A percentile compares a stretch with the other conserved stretches of the same genome.
These are phyloP conservation scores for Mayetiola destructor DNA, from an alignment of 2,888 invertebrate genomes.

Conservation along the genomic window DNA sequence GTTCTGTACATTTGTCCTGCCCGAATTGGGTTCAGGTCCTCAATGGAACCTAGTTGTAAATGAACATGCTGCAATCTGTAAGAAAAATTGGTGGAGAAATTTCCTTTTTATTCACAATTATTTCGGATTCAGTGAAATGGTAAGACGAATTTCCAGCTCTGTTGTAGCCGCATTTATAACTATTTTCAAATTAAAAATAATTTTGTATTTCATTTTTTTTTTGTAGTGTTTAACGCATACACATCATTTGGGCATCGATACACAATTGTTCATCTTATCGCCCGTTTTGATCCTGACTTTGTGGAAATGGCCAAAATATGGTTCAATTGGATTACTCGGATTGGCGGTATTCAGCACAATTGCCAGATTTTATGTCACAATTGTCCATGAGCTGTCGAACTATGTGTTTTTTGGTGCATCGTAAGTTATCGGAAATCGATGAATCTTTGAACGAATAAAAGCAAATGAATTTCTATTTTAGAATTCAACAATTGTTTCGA, in stretches of 20 bases:
- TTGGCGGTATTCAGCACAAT: constrained; percentile 43
- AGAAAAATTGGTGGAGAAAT: constrained; percentile 55
- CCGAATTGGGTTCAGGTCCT: constrained; percentile 47
- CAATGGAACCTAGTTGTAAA: constrained; percentile 54
- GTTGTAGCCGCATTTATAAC: neutral
- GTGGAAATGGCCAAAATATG: constrained; percentile 47
- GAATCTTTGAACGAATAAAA: neutral
- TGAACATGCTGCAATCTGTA: constrained; percentile 52
- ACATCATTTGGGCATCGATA: constrained; percentile 56
- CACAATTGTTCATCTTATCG: constrained; percentile 48
- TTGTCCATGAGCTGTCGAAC: constrained; percentile 44
- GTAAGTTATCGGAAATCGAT: constrained; percentile 36
- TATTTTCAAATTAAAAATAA: neutral
- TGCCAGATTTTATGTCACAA: constrained; percentile 47
- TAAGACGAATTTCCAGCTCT: constrained; percentile 24
- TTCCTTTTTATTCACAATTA: constrained; percentile 57
- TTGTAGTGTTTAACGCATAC: constrained; percentile 52
- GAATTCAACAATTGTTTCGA: constrained; percentile 47
- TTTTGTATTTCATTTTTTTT: neutral
- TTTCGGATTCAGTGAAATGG: constrained; percentile 57
- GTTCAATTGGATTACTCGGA: constrained; percentile 34
- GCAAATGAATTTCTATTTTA: constrained; percentile 27
- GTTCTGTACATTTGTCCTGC: constrained; percentile 52
- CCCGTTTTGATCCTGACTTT: constrained; percentile 43
- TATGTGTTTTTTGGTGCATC: constrained; percentile 54